Evolutionary conservation across 2,797 vertebrate species (phyloP), one percentile per base, ranked within the genome.

Genomic region (Sebastes taczanowskii): DNA sequence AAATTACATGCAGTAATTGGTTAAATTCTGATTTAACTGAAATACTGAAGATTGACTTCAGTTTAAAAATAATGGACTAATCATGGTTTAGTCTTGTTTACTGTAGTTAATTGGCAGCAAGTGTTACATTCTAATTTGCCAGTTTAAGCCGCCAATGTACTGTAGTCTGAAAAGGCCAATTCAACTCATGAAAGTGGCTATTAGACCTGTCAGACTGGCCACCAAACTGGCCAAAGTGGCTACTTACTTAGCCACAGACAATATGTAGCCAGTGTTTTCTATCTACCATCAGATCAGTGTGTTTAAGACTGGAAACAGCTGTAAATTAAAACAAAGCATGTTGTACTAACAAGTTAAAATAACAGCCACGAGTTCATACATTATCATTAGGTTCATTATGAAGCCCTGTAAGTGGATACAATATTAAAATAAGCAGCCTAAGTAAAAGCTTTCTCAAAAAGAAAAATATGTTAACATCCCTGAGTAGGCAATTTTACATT

Each of bases 151-250:
- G 53, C 35, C 7, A 13, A 3, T 32, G 52, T 46, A 46, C 42
- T 18, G 42, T 53, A 29, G 53, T 55, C 60, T 71, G 35, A 63
- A 68, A 55, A 68, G 2, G 5, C 23, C 38, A 60, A 16, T 63
- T 81, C 22, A 46, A 20, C n/a, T 29, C n/a, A 70, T 22, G 11
- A 46, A 38, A 79, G 38, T 34, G 53, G 42, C 58, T 18, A 29
- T 74, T 72, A 58, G 11, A 55, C 49, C 64, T 65, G 56, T 68
- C 62, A 66, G 79, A 66, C 70, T 63, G 70, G 80, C 74, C 69
- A 65, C 46, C 65, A 23, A 35, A 46, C 3, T 18, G 56, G 69
- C 71, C 84, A 70, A 65, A 75, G 72, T 38, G 70, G 32, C 67
- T 61, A 32, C 73, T 71, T 35, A 69, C 25, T 46, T 46, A 68